phyloP scores from a whole-genome alignment of 2,797 vertebrate species.

The Salarias fasciatus region DNA sequence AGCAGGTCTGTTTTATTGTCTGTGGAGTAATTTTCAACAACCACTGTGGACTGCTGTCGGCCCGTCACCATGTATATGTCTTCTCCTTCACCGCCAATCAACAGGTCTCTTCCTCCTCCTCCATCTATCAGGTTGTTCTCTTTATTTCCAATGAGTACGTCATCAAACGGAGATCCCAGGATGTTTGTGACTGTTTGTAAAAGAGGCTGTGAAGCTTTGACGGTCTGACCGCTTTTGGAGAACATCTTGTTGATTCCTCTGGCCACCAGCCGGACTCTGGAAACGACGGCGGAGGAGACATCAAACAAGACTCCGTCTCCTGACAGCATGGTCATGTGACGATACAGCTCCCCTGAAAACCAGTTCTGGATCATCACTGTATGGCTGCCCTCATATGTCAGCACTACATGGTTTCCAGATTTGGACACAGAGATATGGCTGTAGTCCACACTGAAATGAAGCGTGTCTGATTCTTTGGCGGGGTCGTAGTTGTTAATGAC shows the following conservation, averaged over 20 bases:
- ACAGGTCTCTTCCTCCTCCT: conserved; percentile 52
- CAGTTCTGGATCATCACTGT: conserved; percentile 50
- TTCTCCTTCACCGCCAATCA: conserved; percentile 61
- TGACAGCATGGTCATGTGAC: conserved; percentile 61
- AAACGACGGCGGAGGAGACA: conserved; percentile 40
- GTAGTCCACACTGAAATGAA: conserved; percentile 40
- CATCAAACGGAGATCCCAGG: conserved; percentile 40
- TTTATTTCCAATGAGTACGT: conserved; percentile 50
- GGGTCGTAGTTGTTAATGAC: conserved; percentile 60
- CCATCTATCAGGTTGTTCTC: conserved; percentile 64
- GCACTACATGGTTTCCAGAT: conserved; percentile 37
- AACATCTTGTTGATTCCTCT: conserved; percentile 56
- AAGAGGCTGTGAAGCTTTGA: conserved; percentile 29
- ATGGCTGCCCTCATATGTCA: conserved; percentile 49
- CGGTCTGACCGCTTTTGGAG: rapidly evolving
- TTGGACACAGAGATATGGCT: conserved; percentile 54
- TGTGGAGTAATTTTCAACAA: conserved; percentile 53
- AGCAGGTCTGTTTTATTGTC: conserved; percentile 57
- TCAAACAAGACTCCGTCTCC: conserved; percentile 58
- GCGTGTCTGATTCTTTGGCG: conserved; percentile 34
- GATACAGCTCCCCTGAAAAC: conserved; percentile 59
- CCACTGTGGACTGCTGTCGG: neutral
- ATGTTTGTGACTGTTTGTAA: conserved; percentile 43
- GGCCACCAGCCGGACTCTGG: conserved; percentile 50
- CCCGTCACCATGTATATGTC: conserved; percentile 63